phyloP scores from a whole-genome alignment of 2,797 vertebrate species.

The Cyprinella venusta region DNA sequence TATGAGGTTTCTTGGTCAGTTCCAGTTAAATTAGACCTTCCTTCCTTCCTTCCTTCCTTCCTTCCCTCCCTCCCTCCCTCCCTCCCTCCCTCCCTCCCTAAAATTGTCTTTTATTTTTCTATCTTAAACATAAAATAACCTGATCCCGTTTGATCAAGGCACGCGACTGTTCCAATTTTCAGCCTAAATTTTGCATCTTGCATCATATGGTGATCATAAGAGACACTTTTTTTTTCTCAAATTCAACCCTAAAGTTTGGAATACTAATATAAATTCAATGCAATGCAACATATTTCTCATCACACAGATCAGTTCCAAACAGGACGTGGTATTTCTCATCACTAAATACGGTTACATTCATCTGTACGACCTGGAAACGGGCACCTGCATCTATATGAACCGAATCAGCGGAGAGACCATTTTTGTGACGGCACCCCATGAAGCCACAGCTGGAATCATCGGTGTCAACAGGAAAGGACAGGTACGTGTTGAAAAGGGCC shows the following conservation, averaged over 20 bases:
- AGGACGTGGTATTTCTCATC: conserved; percentile 97
- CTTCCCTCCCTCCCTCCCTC: no score
- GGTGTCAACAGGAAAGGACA: conserved; percentile 99
- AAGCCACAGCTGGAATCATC: conserved; percentile 97
- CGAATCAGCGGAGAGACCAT: conserved; percentile 98
- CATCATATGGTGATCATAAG: background rate
- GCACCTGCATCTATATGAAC: conserved; percentile 99
- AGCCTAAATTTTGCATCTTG: no score
- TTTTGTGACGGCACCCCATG: conserved; percentile 96
- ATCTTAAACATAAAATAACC: no score
- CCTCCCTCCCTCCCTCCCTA: no score
- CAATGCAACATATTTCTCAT: conserved; percentile 12
- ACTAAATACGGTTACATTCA: conserved; percentile 99
- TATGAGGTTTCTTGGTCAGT: conserved; percentile 61
- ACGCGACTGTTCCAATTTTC: no score
- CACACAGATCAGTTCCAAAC: conserved; percentile 92
- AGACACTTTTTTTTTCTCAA: background rate
- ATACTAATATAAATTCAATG: background rate
- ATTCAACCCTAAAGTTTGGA: no score
- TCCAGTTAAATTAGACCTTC: background rate
- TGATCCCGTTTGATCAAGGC: no score
- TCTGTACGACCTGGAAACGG: conserved; percentile 96
- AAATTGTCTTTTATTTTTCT: no score
- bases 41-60: no score
- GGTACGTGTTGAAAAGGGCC: conserved; percentile 72